Base-by-base conservation (phyloP, 2,113 vertebrate species). In the Crotalus helleri region DNA sequence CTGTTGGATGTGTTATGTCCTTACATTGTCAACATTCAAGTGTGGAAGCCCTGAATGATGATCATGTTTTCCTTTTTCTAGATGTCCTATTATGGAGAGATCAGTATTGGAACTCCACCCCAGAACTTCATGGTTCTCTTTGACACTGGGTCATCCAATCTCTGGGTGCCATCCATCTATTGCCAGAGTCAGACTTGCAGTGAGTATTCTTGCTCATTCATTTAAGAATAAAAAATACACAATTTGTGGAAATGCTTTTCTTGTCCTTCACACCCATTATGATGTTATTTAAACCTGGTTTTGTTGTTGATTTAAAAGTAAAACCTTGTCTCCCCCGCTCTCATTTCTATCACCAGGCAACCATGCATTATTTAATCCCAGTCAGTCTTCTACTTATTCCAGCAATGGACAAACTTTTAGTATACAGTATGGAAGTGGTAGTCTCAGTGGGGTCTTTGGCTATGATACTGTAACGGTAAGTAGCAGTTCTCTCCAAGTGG, bases 381-480 rank as follows among this genome's bases (percentile, higher is more conserved):
- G 51, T 1, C n/a, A 95, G 88, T 97, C 96, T n/a, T 98, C 97
- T 46, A 96, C 96, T 29, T 95, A 90, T 90, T 89, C 11, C 90
- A 96, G 55, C 9, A 90, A 91, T 44, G 85, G 88, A 8, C 93
- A 94, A 92, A 81, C 91, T 49, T 97, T 98, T 95, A 97, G 97
- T 92, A 87, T 97, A 69, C 93, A 96, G 53, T 97, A 96, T 0
- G 94, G 97, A 29, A 95, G 94, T 33, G 95, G 96, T 33, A 96
- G 96, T 90, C 95, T 98, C 8, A 57, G 93, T 21, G 95, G 96
- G 24, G 4, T 93, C 91, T 97, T 98, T 69, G 97, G 95, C 94
- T 98, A 95, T 12, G 97, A 98, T 92, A 97, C 96, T 0, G 95
- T 97, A 87, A 95, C 91, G 0, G 97, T 95, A 88, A 96, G 97